These are phyloP conservation scores for Syngnathoides biaculeatus DNA, from an alignment of 2,113 vertebrate genomes.

Conservation along the genomic window DNA sequence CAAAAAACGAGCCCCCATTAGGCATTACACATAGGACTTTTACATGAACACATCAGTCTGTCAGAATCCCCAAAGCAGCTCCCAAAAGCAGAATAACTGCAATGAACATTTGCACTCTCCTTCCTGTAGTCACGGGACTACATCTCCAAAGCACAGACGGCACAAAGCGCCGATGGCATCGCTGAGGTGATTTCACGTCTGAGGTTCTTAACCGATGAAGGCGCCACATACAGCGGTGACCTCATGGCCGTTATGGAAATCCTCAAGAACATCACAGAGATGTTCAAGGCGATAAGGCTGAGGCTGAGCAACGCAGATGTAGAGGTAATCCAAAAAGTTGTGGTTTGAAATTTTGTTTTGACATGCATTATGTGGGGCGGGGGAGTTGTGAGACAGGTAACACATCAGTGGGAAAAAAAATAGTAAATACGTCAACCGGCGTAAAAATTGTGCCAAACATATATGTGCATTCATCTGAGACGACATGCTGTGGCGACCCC, in stretches of 20 bases:
- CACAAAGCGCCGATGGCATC: slow-evolving; percentile 80
- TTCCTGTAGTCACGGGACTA: slow-evolving; percentile 82
- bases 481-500: no score
- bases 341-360: not conserved
- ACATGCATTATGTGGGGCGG: not conserved
- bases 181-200: slow-evolving; percentile 89
- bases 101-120: not conserved
- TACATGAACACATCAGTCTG: no score
- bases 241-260: slow-evolving; percentile 86
- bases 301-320: slow-evolving; percentile 84
- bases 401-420: no score
- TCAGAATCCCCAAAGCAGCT: no score
- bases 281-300: slow-evolving; percentile 83
- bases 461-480: no score
- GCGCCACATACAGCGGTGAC: slow-evolving; percentile 92
- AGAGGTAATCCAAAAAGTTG: slow-evolving; percentile 72
- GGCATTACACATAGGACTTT: no score
- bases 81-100: not conserved
- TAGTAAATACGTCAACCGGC: no score
- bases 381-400: no score
- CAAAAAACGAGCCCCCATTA: no score
- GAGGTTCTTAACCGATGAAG: slow-evolving; percentile 86
- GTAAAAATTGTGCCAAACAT: no score
- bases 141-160: slow-evolving; percentile 82
- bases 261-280: slow-evolving; percentile 88